Conservation (phyloP, 2,797 vertebrate species). For the Neosilurus mollespiculum region DNA sequence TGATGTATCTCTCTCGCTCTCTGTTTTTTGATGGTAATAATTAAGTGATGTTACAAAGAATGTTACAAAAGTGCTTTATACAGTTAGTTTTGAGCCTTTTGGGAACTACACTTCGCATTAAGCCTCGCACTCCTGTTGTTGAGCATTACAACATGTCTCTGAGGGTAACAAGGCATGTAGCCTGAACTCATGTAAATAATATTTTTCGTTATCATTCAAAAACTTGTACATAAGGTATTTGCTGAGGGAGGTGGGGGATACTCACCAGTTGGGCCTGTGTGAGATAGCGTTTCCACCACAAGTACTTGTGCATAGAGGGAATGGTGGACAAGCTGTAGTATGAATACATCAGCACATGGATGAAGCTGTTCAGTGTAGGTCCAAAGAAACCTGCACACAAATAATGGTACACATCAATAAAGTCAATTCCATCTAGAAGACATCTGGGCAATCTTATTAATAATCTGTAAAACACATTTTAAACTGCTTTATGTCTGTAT, state of each 20-base stretch:
- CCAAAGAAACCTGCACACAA: slow-evolving; percentile 81
- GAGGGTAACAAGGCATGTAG: too few relatives aligned
- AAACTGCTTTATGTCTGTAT: neutral
- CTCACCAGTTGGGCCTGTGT: slow-evolving; percentile 84
- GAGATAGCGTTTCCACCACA: slow-evolving; percentile 90
- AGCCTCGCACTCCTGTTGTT: neutral
- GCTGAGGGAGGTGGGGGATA: too few relatives aligned
- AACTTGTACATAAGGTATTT: neutral
- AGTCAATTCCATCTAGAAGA: neutral
- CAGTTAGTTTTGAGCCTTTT: neutral
- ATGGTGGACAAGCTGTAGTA: slow-evolving; percentile 84
- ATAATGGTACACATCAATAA: neutral
- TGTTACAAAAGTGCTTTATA: neutral
- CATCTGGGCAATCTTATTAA: neutral
- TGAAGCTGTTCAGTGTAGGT: slow-evolving; percentile 85
- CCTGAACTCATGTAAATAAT: too few relatives aligned
- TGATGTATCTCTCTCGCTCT: neutral
- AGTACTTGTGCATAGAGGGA: slow-evolving; percentile 82
- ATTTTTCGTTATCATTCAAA: too few relatives aligned
- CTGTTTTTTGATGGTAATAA: neutral
- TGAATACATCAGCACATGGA: slow-evolving; percentile 87
- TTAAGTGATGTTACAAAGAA: neutral
- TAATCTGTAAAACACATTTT: neutral
- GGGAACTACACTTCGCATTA: neutral
- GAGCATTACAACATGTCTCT: neutral